phyloP scores from a whole-genome alignment of 2,113 vertebrate genomes.

The Gymnocephalus cernua region DNA sequence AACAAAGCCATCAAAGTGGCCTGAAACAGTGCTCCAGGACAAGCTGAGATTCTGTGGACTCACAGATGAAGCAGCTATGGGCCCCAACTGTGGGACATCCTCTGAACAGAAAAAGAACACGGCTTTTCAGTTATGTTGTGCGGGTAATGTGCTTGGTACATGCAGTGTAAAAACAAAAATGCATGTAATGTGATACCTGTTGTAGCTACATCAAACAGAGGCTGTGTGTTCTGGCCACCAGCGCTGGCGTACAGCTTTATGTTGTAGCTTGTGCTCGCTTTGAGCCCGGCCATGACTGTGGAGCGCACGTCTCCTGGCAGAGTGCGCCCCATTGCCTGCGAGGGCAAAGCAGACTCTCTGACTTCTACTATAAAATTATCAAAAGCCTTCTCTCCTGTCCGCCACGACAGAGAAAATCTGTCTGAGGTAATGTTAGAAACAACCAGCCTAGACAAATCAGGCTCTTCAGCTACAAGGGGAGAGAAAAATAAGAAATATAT shows the following conservation, averaged over 20 bases:
- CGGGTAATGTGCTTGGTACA: background rate
- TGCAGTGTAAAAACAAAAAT: slow-evolving; percentile 24
- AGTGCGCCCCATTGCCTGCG: slow-evolving; percentile 84
- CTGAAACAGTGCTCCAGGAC: slow-evolving; percentile 82
- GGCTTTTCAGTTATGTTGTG: slow-evolving; percentile 54
- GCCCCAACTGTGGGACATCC: slow-evolving; percentile 81
- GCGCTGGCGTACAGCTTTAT: slow-evolving; percentile 87
- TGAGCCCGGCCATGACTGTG: slow-evolving; percentile 86
- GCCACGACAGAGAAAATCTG: slow-evolving; percentile 87
- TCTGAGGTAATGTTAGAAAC: slow-evolving; percentile 89
- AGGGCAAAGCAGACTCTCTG: slow-evolving; percentile 87
- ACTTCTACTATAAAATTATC: slow-evolving; percentile 91
- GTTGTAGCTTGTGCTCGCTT: slow-evolving; percentile 85
- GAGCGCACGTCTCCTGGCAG: slow-evolving; percentile 75
- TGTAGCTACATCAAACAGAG: slow-evolving; percentile 83
- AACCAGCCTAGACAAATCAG: slow-evolving; percentile 89
- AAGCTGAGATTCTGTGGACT: slow-evolving; percentile 83
- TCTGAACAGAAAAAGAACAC: slow-evolving; percentile 81
- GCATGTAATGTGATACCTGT: slow-evolving; percentile 84
- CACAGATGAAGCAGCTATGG: slow-evolving; percentile 73
- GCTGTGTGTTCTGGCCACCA: slow-evolving; percentile 80
- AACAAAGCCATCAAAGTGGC: slow-evolving; percentile 84
- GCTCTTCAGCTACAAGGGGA: slow-evolving; percentile 85
- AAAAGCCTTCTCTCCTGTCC: slow-evolving; percentile 85
- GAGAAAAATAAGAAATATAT: slow-evolving; percentile 77